Evolutionary conservation across 1,140 invertebrate genomes (phyloP), one percentile per base, ranked within the genome.

Genomic region (Augochlora pura): DNA sequence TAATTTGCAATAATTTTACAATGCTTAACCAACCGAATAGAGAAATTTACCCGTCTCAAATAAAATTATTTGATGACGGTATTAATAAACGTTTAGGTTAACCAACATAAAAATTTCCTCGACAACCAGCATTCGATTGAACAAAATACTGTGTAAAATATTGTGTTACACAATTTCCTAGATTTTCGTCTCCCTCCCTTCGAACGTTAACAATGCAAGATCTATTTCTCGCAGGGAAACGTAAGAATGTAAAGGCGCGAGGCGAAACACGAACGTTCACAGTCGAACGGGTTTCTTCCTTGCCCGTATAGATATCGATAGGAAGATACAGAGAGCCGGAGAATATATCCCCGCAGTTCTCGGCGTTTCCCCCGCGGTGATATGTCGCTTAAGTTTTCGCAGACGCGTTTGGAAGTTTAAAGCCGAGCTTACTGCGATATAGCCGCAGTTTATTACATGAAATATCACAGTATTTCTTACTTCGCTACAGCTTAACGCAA

Each of bases 381-480:
- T 81, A 81, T 85, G 80, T 84, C 78, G 82, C 75, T 54, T 59
- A 65, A 77, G 52, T 62, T 59, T 38, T 59, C 68, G 49, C 62
- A 60, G 69, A 70, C 77, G 60, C 64, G 62, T 60, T 59, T 38
- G 52, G 57, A 84, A 84, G 63, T 84, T 85, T 85, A 77, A 85
- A 81, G 82, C 73, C 57, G 65, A 84, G 65, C 78, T 84, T 84
- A 81, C 72, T 73, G 68, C 79, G 79, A 84, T 77, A 71, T 80
- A 60, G 72, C 69, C 82, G 70, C 73, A 78, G 79, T 76, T 84
- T 76, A 84, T 85, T 85, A 76, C 83, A 77, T 77, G 69, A 85
- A 84, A 85, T 85, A 85, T 81, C 73, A 63, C 60, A 42, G 60
- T 76, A 85, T 70, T 84, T 77, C 68, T 62, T 62, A 77, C 72